Base-by-base conservation (phyloP, 2,888 invertebrate genomes). In the Physocephala rufipes region DNA sequence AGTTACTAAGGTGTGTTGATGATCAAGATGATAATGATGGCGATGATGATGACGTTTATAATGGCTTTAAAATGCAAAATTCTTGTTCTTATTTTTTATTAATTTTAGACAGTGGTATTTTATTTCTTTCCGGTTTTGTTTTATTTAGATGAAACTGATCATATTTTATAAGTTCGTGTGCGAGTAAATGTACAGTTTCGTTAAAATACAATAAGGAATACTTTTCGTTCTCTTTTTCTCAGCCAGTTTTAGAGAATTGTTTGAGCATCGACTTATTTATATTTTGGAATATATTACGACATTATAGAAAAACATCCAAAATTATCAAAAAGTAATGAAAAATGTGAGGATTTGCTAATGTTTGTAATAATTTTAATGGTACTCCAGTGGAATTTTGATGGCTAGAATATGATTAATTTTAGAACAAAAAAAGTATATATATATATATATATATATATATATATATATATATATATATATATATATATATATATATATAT, bases 1-100 rank as follows among this genome's bases (percentile, higher is more conserved):
- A 79, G 84, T 84, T 84, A 82, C 83, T 82, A 82, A 79, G 81
- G 81, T 79, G 80, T 78, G 76, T 79, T 78, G 80, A 36, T 4
- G 36, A 36, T 4, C 36, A 36, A 7, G 36, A 36, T 36, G 36
- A 36, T 36, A 9, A 36, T 36, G 36, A 36, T 36, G 36, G n/a
- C n/a, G 36, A 36, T 4, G 5, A 36, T 36, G 36, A 36, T 36
- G 36, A 36, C 9, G 36, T 7, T 36, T 4, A 36, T 36, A 9
- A 82, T 78, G 79, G 80, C 78, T 80, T 71, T 43, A 62, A 71
- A 71, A 71, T 71, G 71, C 71, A 71, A 55, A 51, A 59, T 30
- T 71, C 71, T 71, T 63, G 62, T 71, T 67, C 71, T 61, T 68
- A 7, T 51, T 58, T 51, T 49, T 62, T 62, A 47, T 67, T 55